These are phyloP conservation scores for Pyxicephalus adspersus DNA, from an alignment of 2,113 vertebrate genomes.

Conservation along the genomic window DNA sequence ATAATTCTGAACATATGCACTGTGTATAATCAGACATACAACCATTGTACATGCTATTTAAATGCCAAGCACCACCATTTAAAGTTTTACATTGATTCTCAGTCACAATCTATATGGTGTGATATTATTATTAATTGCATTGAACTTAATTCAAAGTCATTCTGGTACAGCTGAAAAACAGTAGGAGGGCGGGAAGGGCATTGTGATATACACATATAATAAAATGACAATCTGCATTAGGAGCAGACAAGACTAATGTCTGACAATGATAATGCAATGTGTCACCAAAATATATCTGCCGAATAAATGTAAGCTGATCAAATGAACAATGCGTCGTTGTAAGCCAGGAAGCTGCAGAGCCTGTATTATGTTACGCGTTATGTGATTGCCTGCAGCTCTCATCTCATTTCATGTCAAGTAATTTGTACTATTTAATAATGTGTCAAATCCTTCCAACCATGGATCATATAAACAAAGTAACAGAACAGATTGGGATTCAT, in stretches of 20 bases:
- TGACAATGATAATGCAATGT: neutral
- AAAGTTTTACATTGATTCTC: conserved; percentile 33
- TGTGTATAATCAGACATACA: neutral
- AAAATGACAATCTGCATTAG: conserved; percentile 32
- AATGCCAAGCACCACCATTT: conserved; percentile 41
- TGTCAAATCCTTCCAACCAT: neutral
- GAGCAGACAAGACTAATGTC: neutral
- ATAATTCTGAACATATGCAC: conserved; percentile 10
- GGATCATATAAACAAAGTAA: too few species aligned
- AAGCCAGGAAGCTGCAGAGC: neutral
- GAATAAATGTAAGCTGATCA: conserved; percentile 20
- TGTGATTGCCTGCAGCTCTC: neutral
- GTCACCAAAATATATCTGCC: neutral
- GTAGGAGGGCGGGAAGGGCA: neutral
- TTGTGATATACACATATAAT: neutral
- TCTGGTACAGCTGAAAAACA: neutral
- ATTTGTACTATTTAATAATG: neutral
- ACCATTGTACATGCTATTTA: neutral
- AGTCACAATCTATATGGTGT: neutral
- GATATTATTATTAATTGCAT: conserved; percentile 45
- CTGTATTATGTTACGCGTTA: neutral
- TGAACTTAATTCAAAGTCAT: conserved; percentile 10
- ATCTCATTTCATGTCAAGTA: conserved; percentile 13
- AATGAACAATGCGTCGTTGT: neutral
- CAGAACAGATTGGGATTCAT: too few species aligned